Evolutionary conservation across 2,888 invertebrate species (phyloP).

Genomic region (Athripsodes cinereus): DNA sequence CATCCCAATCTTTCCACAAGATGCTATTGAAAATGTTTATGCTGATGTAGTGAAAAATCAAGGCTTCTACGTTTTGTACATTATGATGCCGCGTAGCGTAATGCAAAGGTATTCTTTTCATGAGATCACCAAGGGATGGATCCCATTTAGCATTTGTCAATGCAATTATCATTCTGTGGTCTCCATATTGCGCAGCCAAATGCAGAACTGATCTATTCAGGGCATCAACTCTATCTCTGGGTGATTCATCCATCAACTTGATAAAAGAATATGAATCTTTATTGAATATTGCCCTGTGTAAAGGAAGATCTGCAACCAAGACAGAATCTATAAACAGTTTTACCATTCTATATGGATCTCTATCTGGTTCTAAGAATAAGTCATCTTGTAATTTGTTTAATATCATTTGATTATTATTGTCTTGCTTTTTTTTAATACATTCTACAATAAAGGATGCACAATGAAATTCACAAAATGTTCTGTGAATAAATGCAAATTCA

Average conservation of each 20-base stretch:
- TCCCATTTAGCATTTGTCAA: background rate
- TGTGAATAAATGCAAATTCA: background rate
- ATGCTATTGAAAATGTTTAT: background rate
- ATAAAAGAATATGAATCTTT: background rate
- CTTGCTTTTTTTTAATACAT: background rate
- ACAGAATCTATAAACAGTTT: background rate
- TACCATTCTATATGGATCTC: background rate
- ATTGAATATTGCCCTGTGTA: background rate
- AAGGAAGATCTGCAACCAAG: background rate
- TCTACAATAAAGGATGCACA: background rate
- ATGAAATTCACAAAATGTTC: background rate
- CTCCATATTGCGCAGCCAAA: background rate
- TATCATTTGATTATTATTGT: background rate
- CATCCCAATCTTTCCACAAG: background rate
- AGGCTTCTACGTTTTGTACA: background rate
- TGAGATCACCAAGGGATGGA: background rate
- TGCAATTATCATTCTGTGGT: background rate
- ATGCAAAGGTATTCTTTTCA: background rate
- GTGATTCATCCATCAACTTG: background rate
- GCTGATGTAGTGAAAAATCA: background rate
- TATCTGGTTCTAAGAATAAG: background rate
- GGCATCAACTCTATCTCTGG: background rate
- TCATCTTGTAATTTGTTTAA: background rate
- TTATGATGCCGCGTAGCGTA: background rate
- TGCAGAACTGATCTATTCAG: background rate